Base-by-base conservation (phyloP, 2,113 vertebrate genomes). In the Sylvilagus bachmani region DNA sequence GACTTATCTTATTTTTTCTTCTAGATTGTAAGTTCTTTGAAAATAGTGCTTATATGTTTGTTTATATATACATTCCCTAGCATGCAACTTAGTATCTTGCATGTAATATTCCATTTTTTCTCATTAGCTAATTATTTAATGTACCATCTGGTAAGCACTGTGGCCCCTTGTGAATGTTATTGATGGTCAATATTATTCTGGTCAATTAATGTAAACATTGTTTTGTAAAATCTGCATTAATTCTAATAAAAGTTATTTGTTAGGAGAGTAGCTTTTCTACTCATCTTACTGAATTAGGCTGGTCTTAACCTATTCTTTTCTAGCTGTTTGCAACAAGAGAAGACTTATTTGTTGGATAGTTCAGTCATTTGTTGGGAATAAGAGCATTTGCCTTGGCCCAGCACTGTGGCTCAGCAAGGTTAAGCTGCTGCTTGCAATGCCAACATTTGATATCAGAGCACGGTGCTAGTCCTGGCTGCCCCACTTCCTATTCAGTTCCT, bases 61-160 rank as follows among this genome's bases (percentile, higher is more conserved):
- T 29, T 79, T 64, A 89, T 58, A 83, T 29, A 25, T 13, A 62
- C 29, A 33, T 90, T 84, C 79, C 44, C 36, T 12, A 75, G 31
- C 5, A 66, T 3, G n/a, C n/a, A 70, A n/a, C 21, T 25, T 0
- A 58, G 24, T 75, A 10, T 80, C 58, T 89, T 93, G 64, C 29
- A 87, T 10, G 33, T 74, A 93, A 44, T 64, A 51, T 51, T 13
- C 8, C 61, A 75, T 80, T 79, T 84, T 80, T 58, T 92, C 13
- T 58, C 55, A 90, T 92, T 79, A 80, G 33, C 22, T 84, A 64
- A 87, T 87, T 79, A 90, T 75, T 90, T 90, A 90, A 58, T 69
- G 64, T 84, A 31, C 5, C 25, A 89, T 24, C 31, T 64, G 25
- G 21, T 87, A 84, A 83, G 11, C 31, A 87, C 25, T 80, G 33